A percentile compares a stretch with the other conserved stretches of the same genome.
Conservation (phyloP, 2,888 invertebrate species). For the Pyrgus malvae region DNA sequence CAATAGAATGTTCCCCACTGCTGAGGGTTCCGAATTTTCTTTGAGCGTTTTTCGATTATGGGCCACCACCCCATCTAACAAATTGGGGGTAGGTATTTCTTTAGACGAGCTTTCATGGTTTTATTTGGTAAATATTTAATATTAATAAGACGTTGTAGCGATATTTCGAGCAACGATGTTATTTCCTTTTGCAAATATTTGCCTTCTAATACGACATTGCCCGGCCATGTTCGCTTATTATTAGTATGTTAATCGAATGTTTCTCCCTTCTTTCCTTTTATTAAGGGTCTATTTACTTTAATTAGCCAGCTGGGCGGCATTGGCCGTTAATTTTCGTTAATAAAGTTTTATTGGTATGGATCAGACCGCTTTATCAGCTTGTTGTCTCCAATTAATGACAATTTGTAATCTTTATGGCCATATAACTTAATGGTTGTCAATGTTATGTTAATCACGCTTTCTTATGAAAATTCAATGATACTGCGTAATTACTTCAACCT, state of each 20-base stretch:
- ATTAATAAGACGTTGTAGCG: conserved; percentile 1
- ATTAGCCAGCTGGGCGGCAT: conserved; percentile 18
- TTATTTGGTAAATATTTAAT: conserved; percentile 25
- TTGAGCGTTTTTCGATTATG: conserved; percentile 24
- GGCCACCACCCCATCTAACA: conserved; percentile 11
- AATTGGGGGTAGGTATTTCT: conserved; percentile 22
- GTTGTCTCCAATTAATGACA: conserved; percentile 13
- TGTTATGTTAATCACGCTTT: not conserved
- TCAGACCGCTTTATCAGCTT: conserved; percentile 6
- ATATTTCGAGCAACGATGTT: not conserved
- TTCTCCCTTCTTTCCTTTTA: not conserved
- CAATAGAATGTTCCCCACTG: conserved; percentile 23
- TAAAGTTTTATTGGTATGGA: conserved; percentile 22
- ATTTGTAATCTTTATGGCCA: not conserved
- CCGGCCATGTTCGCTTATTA: no score
- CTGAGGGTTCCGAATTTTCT: conserved; percentile 25
- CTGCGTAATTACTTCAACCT: not conserved
- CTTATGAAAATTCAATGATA: not conserved
- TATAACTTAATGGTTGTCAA: not conserved
- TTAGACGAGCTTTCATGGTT: conserved; percentile 11
- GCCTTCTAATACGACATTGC: not conserved
- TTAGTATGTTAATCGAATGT: not conserved
- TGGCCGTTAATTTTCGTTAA: conserved; percentile 25
- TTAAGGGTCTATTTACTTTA: conserved; percentile 1
- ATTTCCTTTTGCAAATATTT: conserved; percentile 1